phyloP scores from a whole-genome alignment of 2,888 invertebrate species.

The Spisula solida region DNA sequence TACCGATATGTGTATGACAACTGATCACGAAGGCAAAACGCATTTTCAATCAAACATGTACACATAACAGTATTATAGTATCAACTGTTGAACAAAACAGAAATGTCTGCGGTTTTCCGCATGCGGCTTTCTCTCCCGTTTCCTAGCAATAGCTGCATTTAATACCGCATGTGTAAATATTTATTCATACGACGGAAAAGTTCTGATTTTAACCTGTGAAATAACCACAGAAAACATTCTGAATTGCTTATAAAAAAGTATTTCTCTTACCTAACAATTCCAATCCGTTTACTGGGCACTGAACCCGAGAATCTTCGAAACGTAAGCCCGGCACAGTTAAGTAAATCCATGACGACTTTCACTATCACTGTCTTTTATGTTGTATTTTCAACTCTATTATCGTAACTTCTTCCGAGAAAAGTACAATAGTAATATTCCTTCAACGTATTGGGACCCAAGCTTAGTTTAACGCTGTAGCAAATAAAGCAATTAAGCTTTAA shows the following conservation, averaged over 20 bases:
- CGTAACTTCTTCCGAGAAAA: neutral
- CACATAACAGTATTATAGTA: no score
- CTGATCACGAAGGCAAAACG: no score
- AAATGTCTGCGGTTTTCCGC: no score
- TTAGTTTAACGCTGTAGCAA: neutral
- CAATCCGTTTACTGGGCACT: neutral
- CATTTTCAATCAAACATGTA: no score
- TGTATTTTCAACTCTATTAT: neutral
- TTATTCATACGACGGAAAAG: neutral
- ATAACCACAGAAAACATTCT: neutral
- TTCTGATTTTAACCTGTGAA: no score
- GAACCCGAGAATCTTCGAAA: conserved; percentile 11
- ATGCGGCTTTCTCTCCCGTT: no score
- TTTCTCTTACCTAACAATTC: neutral
- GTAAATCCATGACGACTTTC: neutral
- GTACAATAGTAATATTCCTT: neutral
- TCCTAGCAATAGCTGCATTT: no score
- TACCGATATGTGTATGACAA: no score
- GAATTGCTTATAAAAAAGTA: neutral
- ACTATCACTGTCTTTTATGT: neutral
- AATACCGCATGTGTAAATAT: no score
- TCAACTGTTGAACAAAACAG: no score
- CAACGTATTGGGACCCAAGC: neutral
- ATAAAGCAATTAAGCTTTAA: neutral
- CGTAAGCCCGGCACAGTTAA: neutral